These are phyloP conservation scores for Balaeniceps rex DNA, from an alignment of 2,113 vertebrate genomes.

Conservation along the genomic window DNA sequence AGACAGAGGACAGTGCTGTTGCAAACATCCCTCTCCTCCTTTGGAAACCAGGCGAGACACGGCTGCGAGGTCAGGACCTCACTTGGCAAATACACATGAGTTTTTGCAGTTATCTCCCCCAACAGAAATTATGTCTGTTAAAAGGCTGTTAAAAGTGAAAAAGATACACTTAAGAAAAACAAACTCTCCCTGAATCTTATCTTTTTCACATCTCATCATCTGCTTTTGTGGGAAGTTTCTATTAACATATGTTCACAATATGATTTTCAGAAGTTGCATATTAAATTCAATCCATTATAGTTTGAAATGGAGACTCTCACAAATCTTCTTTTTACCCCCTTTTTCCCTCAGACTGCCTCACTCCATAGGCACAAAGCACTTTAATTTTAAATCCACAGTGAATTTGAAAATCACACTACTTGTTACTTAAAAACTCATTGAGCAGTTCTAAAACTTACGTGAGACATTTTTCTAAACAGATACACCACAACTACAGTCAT, in stretches of 20 bases:
- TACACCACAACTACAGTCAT: background rate
- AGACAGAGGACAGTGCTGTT: background rate
- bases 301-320: background rate
- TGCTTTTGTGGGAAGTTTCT: background rate
- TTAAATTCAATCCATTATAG: conserved; percentile 15
- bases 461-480: background rate
- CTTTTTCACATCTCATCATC: background rate
- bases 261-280: conserved; percentile 1
- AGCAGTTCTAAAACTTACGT: background rate
- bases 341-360: background rate
- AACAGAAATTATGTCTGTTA: background rate
- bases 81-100: background rate
- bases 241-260: conserved; percentile 16
- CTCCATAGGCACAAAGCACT: background rate
- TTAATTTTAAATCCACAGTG: background rate
- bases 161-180: background rate
- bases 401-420: background rate
- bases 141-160: background rate
- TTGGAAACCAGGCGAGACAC: background rate
- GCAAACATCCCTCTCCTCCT: background rate
- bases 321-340: background rate
- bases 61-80: background rate
- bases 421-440: background rate
- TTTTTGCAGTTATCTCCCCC: background rate
- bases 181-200: background rate